A percentile compares a stretch with the other conserved stretches of the same genome.
Evolutionary conservation across 2,797 vertebrate genomes (phyloP).

Genomic region (Chanos chanos): DNA sequence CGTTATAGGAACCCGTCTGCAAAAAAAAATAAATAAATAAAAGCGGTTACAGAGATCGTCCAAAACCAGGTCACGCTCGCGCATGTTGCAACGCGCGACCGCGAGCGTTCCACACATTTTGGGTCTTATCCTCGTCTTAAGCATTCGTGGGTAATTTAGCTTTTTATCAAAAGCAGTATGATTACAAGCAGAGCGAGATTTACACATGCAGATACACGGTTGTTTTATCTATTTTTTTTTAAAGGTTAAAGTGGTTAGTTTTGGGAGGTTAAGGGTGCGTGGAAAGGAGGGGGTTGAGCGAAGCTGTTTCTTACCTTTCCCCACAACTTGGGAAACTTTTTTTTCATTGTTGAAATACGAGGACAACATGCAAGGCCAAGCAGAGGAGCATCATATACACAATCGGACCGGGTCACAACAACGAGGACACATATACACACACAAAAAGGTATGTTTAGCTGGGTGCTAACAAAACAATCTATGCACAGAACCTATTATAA

Average conservation of each 20-base stretch:
- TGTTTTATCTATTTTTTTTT: no score
- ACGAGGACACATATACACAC: background rate
- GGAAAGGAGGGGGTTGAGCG: background rate
- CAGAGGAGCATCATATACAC: slow-evolving; percentile 14
- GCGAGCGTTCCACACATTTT: no score
- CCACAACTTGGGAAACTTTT: slow-evolving; percentile 41
- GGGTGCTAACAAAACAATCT: no score
- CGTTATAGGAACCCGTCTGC: slow-evolving; percentile 67
- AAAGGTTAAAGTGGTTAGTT: background rate
- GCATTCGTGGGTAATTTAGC: no score
- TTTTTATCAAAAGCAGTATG: no score
- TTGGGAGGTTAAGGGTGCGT: background rate
- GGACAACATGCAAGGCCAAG: slow-evolving; percentile 35
- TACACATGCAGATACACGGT: background rate
- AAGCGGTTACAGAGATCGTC: no score
- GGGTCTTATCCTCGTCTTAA: no score
- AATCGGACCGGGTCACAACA: background rate
- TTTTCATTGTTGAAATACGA: slow-evolving; percentile 33
- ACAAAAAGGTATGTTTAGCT: no score
- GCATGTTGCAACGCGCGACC: no score
- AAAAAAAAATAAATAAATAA: slow-evolving; percentile 47
- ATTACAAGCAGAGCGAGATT: no score
- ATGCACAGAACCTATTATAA: no score
- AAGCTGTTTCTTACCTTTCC: slow-evolving; percentile 44
- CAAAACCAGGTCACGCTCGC: no score